A percentile compares a stretch with the other conserved stretches of the same genome.
phyloP scores from a whole-genome alignment of 1,140 invertebrate genomes.

The Phymastichus coffea region DNA sequence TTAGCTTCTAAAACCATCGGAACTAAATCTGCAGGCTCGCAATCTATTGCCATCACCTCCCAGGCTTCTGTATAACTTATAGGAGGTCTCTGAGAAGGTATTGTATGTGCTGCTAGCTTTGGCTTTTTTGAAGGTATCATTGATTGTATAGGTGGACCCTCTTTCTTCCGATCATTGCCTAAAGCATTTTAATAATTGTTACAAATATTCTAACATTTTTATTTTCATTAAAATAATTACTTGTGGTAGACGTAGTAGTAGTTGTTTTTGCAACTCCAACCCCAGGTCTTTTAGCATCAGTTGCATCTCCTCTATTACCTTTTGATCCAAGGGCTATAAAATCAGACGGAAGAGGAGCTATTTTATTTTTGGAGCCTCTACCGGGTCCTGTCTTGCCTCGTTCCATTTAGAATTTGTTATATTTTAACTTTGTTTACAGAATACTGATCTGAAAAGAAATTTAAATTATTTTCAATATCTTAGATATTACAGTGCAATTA shows the following conservation, averaged over 20 bases:
- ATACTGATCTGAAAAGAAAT: not conserved
- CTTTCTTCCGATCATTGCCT: conserved; percentile 58
- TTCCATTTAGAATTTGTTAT: conserved; percentile 54
- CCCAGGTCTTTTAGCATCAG: conserved; percentile 59
- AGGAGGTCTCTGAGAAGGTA: conserved; percentile 43
- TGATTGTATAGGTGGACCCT: conserved; percentile 49
- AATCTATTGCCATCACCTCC: conserved; percentile 61
- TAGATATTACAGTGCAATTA: too few species aligned
- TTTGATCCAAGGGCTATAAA: conserved; percentile 65
- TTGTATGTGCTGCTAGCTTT: conserved; percentile 45
- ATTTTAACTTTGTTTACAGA: not conserved
- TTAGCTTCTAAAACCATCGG: conserved; percentile 60
- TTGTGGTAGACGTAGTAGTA: conserved; percentile 46
- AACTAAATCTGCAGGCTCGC: conserved; percentile 63
- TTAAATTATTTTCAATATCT: too few species aligned
- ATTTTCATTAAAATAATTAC: too few species aligned
- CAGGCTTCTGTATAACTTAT: conserved; percentile 58
- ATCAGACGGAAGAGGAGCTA: conserved; percentile 64
- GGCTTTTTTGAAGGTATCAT: conserved; percentile 53
- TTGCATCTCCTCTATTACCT: conserved; percentile 51
- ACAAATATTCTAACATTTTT: too few species aligned
- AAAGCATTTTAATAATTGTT: conserved; percentile 23
- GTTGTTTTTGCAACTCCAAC: conserved; percentile 54
- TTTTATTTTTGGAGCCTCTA: conserved; percentile 64
- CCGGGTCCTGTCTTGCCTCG: conserved; percentile 57